Base-by-base conservation (phyloP, 2,888 invertebrate genomes). In the Leptopilina drosophilae region DNA sequence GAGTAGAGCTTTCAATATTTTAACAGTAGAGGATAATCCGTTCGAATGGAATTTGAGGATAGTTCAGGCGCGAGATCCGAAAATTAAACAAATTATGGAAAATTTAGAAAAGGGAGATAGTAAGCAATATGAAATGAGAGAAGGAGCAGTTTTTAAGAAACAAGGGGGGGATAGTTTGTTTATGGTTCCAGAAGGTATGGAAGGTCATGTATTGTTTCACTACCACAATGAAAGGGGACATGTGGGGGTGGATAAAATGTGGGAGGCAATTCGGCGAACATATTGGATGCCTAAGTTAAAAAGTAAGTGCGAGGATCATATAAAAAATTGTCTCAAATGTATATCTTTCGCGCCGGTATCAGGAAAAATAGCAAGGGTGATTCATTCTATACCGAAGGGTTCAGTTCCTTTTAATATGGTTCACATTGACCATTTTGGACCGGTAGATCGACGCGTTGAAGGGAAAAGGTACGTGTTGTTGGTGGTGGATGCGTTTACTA, bases 261-360 rank as follows among this genome's bases (percentile, higher is more conserved):
- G 3, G 9, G 53, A 53, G 1, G 1, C 12, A 11, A 53, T 53
- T 2, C 53, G 12, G 12, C 3, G 53, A 53, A 53, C 12, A 11
- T 53, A 53, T 53, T 53, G 1, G 9, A 53, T 53, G 2, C 12
- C 4, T 11, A 53, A 53, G 2, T 53, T 53, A 0, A 53, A 12
- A 12, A 12, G 12, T 11, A 53, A 53, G 12, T 53, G 53, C 4
- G 53, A 11, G 20, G 9, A 9, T 20, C 20, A 20, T 15, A 15
- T 20, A 15, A n/a, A 20, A 82, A 83, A 62, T 84, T 83, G 65
- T 66, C 76, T 1, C 69, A 77, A 20, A n/a, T 33, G 33, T 33
- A 33, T 33, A 33, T 33, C 1, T 33, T 33, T 33, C 33, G 33
- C 33, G 1, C 33, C 53, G 12, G 12, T 53, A 53, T 53, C 53